Evolutionary conservation across 2,888 invertebrate genomes (phyloP).

Genomic region (Romanomermis culicivorax): DNA sequence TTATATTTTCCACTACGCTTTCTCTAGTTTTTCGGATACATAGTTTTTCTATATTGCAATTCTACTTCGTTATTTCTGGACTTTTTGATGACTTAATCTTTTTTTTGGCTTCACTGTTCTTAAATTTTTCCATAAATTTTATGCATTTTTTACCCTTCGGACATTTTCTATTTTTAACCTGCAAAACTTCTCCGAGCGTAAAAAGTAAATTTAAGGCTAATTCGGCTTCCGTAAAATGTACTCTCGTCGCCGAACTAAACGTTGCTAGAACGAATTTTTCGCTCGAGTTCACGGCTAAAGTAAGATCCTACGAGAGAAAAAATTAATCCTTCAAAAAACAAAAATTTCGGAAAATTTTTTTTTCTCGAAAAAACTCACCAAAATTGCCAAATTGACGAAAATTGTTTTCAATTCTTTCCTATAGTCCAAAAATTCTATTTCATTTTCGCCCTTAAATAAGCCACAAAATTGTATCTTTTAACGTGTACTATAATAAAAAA

Average conservation of each 20-base stretch:
- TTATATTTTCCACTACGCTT: too few species aligned
- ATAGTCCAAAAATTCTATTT: slow-evolving; percentile 37
- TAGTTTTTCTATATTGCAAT: too few species aligned
- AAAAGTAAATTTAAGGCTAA: slow-evolving; percentile 35
- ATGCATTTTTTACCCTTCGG: too few species aligned
- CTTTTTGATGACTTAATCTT: too few species aligned
- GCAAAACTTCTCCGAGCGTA: slow-evolving; percentile 35
- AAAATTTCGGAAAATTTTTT: too few species aligned
- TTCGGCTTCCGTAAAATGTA: slow-evolving; percentile 34
- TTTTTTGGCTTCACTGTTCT: too few species aligned
- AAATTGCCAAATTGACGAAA: slow-evolving; percentile 35
- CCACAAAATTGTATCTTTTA: slow-evolving; percentile 7
- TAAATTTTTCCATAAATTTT: too few species aligned
- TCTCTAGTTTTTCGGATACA: too few species aligned
- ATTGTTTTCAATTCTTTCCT: slow-evolving; percentile 36
- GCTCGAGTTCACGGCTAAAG: slow-evolving; percentile 32
- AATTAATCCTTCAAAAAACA: background rate
- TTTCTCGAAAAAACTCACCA: slow-evolving; percentile 29
- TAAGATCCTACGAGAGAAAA: slow-evolving; percentile 28
- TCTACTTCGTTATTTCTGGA: too few species aligned
- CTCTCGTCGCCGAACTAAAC: slow-evolving; percentile 32
- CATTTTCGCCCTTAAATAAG: slow-evolving; percentile 34
- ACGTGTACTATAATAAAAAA: too few species aligned
- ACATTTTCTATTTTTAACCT: too few species aligned
- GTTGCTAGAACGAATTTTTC: slow-evolving; percentile 30